Percentiles rank a stretch among this genome's conserved stretches.
These are phyloP conservation scores for Pterocles burchelli DNA, from an alignment of 2,113 vertebrate genomes.

Conservation along the genomic window DNA sequence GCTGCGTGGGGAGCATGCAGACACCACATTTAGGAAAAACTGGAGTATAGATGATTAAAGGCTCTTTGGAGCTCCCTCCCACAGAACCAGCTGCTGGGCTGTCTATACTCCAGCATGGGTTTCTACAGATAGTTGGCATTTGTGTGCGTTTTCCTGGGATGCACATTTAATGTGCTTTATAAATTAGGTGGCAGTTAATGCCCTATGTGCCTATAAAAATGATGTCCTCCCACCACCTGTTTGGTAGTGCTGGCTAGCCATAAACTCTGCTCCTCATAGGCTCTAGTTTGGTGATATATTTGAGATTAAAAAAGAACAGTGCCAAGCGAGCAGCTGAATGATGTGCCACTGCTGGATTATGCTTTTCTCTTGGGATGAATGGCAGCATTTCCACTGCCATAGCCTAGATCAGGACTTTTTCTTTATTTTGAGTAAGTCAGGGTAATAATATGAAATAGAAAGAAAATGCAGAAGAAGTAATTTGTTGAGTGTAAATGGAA, in stretches of 20 bases:
- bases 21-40: background rate
- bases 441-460: background rate
- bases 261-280: background rate
- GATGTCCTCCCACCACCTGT: background rate
- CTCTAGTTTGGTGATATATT: background rate
- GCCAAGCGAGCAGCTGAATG: background rate
- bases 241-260: background rate
- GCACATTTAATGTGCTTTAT: background rate
- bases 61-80: background rate
- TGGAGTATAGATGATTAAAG: background rate
- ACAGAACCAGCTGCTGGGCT: background rate
- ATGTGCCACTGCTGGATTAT: background rate
- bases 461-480: background rate
- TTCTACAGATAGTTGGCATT: background rate
- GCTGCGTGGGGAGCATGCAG: background rate
- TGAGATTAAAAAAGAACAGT: background rate
- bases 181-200: background rate
- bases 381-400: background rate
- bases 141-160: background rate
- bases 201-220: background rate
- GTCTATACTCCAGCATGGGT: background rate
- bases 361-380: background rate
- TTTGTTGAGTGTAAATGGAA: slow-evolving; percentile 11
- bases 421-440: background rate
- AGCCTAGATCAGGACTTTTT: background rate